Conservation (phyloP, 2,888 invertebrate genomes). For the Cheilosia vernalis region DNA sequence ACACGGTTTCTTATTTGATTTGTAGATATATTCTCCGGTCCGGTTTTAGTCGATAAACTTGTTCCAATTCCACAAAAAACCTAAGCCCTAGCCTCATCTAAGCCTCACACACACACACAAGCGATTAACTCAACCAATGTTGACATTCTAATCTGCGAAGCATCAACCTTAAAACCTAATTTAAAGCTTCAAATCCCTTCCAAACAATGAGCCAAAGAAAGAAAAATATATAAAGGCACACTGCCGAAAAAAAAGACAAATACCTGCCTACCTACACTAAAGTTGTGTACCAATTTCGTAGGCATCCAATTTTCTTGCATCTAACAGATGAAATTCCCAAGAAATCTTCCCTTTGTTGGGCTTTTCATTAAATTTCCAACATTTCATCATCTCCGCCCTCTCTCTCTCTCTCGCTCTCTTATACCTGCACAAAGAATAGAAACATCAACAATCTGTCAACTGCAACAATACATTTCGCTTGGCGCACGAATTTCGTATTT, state of each 20-base stretch:
- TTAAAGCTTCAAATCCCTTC: not conserved
- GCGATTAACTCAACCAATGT: not conserved
- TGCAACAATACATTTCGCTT: slow-evolving; percentile 49
- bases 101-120: not conserved
- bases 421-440: slow-evolving; percentile 22
- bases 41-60: not conserved
- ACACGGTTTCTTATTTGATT: no score
- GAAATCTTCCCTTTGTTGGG: slow-evolving; percentile 39
- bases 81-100: not conserved
- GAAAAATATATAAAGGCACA: not conserved
- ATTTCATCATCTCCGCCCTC: slow-evolving; percentile 34
- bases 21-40: no score
- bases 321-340: slow-evolving; percentile 29
- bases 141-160: not conserved
- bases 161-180: not conserved
- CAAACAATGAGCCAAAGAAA: not conserved
- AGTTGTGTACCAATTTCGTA: slow-evolving; percentile 8
- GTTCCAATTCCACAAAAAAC: not conserved
- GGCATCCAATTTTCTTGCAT: slow-evolving; percentile 15
- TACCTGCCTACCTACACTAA: not conserved
- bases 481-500: slow-evolving; percentile 13
- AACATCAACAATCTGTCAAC: slow-evolving; percentile 65
- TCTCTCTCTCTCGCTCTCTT: not conserved
- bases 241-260: not conserved
- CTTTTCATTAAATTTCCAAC: slow-evolving; percentile 65